Base-by-base conservation (phyloP, 2,797 vertebrate genomes). In the Caiman crocodilus region DNA sequence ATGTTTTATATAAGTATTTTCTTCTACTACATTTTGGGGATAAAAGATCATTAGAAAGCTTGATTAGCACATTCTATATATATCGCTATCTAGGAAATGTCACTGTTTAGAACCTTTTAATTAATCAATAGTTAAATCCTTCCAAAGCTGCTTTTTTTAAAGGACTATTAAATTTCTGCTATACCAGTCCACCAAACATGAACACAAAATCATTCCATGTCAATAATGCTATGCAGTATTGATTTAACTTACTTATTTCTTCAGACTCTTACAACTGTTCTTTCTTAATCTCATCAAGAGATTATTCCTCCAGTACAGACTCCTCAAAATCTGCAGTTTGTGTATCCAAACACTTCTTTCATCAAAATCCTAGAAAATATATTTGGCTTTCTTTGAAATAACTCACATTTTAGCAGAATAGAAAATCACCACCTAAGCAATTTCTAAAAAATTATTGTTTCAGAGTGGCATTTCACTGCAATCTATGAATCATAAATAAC, bases 361-460 rank as follows among this genome's bases (percentile, higher is more conserved):
- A 83, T 67, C 82, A 82, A 86, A 86, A 16, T 17, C n/a, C 80
- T 50, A 79, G 93, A n/a, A 92, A 89, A 71, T 16, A 4, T 91
- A 4, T 12, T 26, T 88, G 63, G 57, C 4, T 16, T 1, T 61
- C 21, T 84, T 20, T 69, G 73, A 35, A 25, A 50, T 15, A 86
- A 78, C 12, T 64, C 28, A 80, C 1, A 69, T 82, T 96, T 82
- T 82, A 84, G n/a, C 56, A 64, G 90, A 7, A 61, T 23, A 63
- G 75, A 69, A 56, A 82, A 84, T 78, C 59, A 69, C 25, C 32
- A 60, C 59, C 23, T 56, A 5, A 0, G 0, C 77, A 35, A 60
- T 84, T 50, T 88, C 63, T 84, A 1, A 79, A 55, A 13, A 64
- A 14, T 65, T 57, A 23, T 0, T 10, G 3, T 79, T 26, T 90